Conservation (phyloP, 2,797 vertebrate species). For the Takifugu rubripes region DNA sequence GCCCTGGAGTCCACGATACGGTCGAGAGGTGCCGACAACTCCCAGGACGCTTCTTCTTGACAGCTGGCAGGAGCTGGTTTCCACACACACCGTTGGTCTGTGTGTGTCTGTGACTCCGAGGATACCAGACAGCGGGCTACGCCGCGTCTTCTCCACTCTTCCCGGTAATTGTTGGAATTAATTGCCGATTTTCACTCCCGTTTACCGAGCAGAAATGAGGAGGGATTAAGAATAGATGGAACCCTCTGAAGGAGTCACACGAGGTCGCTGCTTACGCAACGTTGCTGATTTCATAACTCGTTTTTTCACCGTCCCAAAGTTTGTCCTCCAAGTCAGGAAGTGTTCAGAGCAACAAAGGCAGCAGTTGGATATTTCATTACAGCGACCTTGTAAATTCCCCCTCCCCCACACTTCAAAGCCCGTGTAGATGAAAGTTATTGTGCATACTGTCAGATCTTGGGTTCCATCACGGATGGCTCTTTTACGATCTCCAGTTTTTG, state of each 20-base stretch:
- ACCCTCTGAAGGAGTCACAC: not conserved
- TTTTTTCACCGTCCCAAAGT: slow-evolving; percentile 14
- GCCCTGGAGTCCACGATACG: slow-evolving; percentile 32
- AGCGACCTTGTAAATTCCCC: slow-evolving; percentile 27
- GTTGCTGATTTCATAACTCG: slow-evolving; percentile 36
- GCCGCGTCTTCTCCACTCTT: too few species aligned
- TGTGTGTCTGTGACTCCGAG: too few species aligned
- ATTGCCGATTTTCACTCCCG: too few species aligned
- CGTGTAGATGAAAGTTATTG: slow-evolving; percentile 21
- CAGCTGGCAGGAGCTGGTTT: slow-evolving; percentile 41
- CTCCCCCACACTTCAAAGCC: slow-evolving; percentile 43
- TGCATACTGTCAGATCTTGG: slow-evolving; percentile 8
- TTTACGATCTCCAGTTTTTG: slow-evolving; percentile 2
- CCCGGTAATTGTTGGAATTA: too few species aligned
- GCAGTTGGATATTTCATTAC: slow-evolving; percentile 27
- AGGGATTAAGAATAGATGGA: too few species aligned
- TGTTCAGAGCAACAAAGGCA: slow-evolving; percentile 20
- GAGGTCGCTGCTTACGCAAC: slow-evolving; percentile 14
- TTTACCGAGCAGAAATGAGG: too few species aligned
- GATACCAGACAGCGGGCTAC: too few species aligned
- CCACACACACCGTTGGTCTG: not conserved
- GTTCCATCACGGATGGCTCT: slow-evolving; percentile 5
- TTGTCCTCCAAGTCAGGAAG: slow-evolving; percentile 18
- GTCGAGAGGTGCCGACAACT: slow-evolving; percentile 39
- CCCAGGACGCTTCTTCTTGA: slow-evolving; percentile 44